These are phyloP conservation scores for Campopleginae sp. DNA, from an alignment of 2,888 invertebrate species.

Conservation along the genomic window DNA sequence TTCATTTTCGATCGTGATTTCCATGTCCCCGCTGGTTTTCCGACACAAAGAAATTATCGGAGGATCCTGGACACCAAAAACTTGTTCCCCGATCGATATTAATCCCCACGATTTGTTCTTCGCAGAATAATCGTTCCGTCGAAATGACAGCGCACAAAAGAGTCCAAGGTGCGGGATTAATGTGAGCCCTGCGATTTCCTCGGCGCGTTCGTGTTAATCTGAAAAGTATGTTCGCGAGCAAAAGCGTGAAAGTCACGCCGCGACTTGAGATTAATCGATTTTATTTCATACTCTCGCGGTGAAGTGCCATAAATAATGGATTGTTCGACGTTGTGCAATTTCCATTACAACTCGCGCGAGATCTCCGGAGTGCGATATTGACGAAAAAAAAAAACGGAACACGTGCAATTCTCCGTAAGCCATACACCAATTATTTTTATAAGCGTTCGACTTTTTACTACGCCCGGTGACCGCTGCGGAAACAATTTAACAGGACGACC, in stretches of 20 bases:
- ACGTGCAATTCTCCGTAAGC: background rate
- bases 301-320: slow-evolving; percentile 22
- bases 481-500: too few species aligned
- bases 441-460: too few species aligned
- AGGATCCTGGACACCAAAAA: too few species aligned
- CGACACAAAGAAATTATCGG: too few species aligned
- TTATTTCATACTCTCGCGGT: background rate
- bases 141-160: too few species aligned
- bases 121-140: too few species aligned
- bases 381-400: background rate
- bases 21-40: too few species aligned
- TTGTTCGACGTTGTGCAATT: slow-evolving; percentile 9
- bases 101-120: too few species aligned
- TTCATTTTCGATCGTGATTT: too few species aligned
- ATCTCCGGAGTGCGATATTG: slow-evolving; percentile 10
- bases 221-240: slow-evolving; percentile 5
- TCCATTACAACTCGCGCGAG: slow-evolving; percentile 1
- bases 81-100: too few species aligned
- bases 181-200: slow-evolving; percentile 10
- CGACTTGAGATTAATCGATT: slow-evolving; percentile 10
- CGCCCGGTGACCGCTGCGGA: too few species aligned
- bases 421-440: background rate
- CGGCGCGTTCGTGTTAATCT: background rate
- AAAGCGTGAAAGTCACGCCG: slow-evolving; percentile 15
- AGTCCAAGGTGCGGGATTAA: too few species aligned